phyloP scores from a whole-genome alignment of 2,888 invertebrate species.

The Allacma fusca region DNA sequence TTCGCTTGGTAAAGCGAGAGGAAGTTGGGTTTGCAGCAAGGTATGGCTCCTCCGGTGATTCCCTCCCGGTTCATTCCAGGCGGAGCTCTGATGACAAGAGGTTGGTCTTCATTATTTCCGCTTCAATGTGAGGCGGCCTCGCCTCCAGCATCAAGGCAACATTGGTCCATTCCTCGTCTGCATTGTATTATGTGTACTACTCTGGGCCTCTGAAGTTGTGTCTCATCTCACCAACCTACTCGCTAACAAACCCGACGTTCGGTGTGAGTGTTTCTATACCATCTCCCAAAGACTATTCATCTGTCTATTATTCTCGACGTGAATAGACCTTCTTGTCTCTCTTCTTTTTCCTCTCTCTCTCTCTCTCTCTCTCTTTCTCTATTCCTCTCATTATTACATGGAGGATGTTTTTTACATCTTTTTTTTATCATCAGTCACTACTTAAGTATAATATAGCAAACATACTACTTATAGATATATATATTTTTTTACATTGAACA shows the following conservation, averaged over 20 bases:
- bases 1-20: constrained; percentile 50
- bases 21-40: constrained; percentile 44
- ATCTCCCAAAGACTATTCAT: constrained; percentile 39
- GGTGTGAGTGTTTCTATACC: constrained; percentile 34
- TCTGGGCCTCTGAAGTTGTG: constrained; percentile 50
- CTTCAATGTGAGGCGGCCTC: constrained; percentile 59
- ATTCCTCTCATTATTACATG: constrained; percentile 2
- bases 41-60: constrained; percentile 37
- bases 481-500: neutral
- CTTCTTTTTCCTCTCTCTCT: constrained; percentile 14
- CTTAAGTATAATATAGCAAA: neutral
- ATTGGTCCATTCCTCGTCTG: constrained; percentile 49
- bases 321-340: constrained; percentile 35
- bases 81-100: constrained; percentile 61
- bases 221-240: constrained; percentile 16
- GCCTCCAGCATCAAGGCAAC: constrained; percentile 53
- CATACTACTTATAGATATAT: neutral
- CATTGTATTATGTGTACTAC: constrained; percentile 52
- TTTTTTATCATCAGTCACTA: neutral
- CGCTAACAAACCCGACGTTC: constrained; percentile 7
- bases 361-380: constrained; percentile 26
- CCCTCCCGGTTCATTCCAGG: constrained; percentile 47
- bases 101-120: constrained; percentile 60
- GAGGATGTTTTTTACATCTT: constrained; percentile 12
- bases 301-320: constrained; percentile 40